Percentiles rank a stretch among this genome's conserved stretches.
These are phyloP conservation scores for Monopis laevigella DNA, from an alignment of 2,888 invertebrate genomes.

Conservation along the genomic window DNA sequence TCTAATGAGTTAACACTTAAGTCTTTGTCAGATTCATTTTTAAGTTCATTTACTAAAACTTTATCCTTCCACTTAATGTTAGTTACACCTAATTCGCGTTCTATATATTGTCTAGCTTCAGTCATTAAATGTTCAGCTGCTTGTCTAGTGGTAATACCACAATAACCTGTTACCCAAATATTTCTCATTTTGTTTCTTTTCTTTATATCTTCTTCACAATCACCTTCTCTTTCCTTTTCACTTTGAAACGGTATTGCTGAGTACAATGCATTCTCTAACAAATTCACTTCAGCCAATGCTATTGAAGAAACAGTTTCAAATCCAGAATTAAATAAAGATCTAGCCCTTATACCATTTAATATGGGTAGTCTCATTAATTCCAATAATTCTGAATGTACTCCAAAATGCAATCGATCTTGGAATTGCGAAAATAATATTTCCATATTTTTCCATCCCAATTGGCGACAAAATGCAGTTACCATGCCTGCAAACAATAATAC, in stretches of 20 bases:
- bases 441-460: slow-evolving; percentile 92
- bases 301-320: slow-evolving; percentile 81
- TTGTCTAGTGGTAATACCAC: slow-evolving; percentile 82
- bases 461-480: slow-evolving; percentile 94
- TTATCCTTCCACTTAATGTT: slow-evolving; percentile 73
- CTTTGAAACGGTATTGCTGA: slow-evolving; percentile 88
- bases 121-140: slow-evolving; percentile 81
- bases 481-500: slow-evolving; percentile 73
- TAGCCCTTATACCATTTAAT: slow-evolving; percentile 84
- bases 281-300: slow-evolving; percentile 75
- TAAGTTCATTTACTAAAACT: too few relatives aligned
- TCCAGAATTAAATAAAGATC: slow-evolving; percentile 83
- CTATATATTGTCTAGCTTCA: slow-evolving; percentile 78
- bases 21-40: too few relatives aligned
- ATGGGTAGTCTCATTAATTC: slow-evolving; percentile 88
- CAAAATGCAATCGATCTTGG: slow-evolving; percentile 93
- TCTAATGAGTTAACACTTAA: too few relatives aligned
- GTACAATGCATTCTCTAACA: slow-evolving; percentile 79
- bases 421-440: slow-evolving; percentile 92
- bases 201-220: slow-evolving; percentile 70
- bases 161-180: slow-evolving; percentile 82
- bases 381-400: slow-evolving; percentile 89
- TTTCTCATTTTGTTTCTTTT: slow-evolving; percentile 75
- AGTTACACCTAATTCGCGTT: slow-evolving; percentile 77
- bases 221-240: slow-evolving; percentile 76